Percentiles rank a stretch among this genome's conserved stretches.
Evolutionary conservation across 2,888 invertebrate species (phyloP).

Genomic region (Alentia gelatinosa): DNA sequence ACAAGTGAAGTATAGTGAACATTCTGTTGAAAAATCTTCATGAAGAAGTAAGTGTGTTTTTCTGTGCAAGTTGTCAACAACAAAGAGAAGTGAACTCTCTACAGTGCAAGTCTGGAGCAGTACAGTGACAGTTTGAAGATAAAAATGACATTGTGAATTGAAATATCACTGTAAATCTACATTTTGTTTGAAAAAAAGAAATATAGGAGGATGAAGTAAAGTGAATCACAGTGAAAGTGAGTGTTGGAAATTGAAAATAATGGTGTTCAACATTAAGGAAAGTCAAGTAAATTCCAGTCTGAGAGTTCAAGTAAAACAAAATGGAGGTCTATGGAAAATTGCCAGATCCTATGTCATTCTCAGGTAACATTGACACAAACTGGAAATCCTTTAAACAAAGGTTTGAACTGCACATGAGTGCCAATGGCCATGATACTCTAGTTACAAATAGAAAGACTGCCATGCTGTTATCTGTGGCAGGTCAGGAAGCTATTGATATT

Average conservation of each 20-base stretch:
- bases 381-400: constrained; percentile 19
- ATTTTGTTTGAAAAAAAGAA: background rate
- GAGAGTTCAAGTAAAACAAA: background rate
- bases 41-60: background rate
- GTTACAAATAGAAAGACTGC: background rate
- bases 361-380: constrained; percentile 18
- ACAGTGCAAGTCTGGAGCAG: background rate
- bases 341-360: background rate
- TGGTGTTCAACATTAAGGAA: background rate
- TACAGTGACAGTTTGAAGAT: background rate
- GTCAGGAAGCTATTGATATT: constrained; percentile 25
- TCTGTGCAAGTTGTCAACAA: background rate
- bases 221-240: background rate
- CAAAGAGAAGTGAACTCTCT: background rate
- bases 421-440: background rate
- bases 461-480: constrained; percentile 22
- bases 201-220: background rate
- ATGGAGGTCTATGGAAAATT: background rate
- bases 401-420: background rate
- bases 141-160: background rate
- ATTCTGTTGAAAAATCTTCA: background rate
- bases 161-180: background rate
- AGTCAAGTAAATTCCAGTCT: background rate
- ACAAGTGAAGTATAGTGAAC: background rate
- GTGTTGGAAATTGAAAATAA: background rate